Base-by-base conservation (phyloP, 1,140 invertebrate species). In the Temnothorax nylanderi region DNA sequence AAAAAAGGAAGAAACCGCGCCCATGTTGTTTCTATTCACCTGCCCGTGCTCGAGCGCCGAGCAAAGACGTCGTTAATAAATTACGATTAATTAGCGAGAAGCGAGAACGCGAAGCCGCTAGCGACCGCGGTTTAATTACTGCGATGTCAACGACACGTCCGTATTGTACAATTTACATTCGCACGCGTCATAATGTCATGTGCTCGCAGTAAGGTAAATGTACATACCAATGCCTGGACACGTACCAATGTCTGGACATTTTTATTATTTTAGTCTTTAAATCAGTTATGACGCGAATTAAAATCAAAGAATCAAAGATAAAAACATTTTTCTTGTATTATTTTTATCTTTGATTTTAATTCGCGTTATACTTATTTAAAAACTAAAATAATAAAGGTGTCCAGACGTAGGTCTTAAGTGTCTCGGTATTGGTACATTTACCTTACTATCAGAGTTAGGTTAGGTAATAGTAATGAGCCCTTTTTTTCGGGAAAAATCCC, bases 1-100 rank as follows among this genome's bases (percentile, higher is more conserved):
- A 85, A 89, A 84, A 91, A 87, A 91, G 60, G 87, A 89, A 87
- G 85, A 89, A 87, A 89, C 80, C 81, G 75, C 89, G 89, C 80
- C 85, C 90, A 85, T 86, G 84, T 91, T 90, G 89, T 86, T 88
- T 90, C 87, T 85, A 88, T 90, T 91, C 90, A 91, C 90, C 90
- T 91, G 89, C 89, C 87, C 56, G 58, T 90, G 18, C 72, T 88
- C 85, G 84, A 89, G 69, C 62, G 87, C 69, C 77, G 32, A 76
- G 76, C 71, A 71, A 74, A 82, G 69, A 88, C 62, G 77, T 47
- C 44, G 75, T 86, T 86, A 87, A 74, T 87, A 84, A 89, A 84
- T 84, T 77, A 87, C 78, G 72, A 90, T 90, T 89, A 87, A 90
- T 90, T 89, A 87, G 78, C 74, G 56, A 18, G 16, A 69, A 62